A percentile compares a stretch with the other conserved stretches of the same genome.
Conservation (phyloP, 2,113 vertebrate species). For the Pseudorectes ferrugineus region DNA sequence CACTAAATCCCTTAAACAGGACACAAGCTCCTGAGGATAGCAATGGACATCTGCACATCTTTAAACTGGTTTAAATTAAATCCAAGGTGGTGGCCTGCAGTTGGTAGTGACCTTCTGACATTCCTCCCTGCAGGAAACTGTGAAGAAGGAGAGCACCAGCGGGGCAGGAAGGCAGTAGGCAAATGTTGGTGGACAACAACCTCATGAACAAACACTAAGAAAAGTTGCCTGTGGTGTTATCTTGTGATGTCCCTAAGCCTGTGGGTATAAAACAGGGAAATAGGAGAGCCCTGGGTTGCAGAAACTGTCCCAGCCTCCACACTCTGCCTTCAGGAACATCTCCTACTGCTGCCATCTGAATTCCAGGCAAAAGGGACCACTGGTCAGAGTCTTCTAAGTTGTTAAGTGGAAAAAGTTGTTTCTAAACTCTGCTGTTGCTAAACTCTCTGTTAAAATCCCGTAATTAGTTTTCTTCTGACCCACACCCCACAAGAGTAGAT, state of each 20-base stretch:
- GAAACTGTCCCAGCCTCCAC: not conserved
- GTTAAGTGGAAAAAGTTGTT: not conserved
- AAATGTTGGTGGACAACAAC: not conserved
- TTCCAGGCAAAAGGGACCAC: not conserved
- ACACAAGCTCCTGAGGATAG: not conserved
- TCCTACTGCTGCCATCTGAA: not conserved
- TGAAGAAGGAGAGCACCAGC: not conserved
- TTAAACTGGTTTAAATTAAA: not conserved
- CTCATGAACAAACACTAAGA: fast-evolving
- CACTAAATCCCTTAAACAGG: not conserved
- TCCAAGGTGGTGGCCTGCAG: not conserved
- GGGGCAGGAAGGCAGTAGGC: not conserved
- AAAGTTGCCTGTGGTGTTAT: not conserved
- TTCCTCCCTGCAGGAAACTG: not conserved
- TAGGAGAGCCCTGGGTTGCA: not conserved
- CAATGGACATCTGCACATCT: not conserved
- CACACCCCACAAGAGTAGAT: not conserved
- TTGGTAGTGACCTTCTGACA: not conserved
- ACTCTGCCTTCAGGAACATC: not conserved
- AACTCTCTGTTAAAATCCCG: not conserved
- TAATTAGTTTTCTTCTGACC: not conserved
- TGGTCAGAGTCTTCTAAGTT: not conserved
- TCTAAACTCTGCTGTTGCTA: not conserved
- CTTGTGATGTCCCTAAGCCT: not conserved
- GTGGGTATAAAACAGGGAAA: not conserved